A percentile compares a stretch with the other conserved stretches of the same genome.
Conservation (phyloP, 2,797 vertebrate genomes). For the Hypotaenidia okinawae region DNA sequence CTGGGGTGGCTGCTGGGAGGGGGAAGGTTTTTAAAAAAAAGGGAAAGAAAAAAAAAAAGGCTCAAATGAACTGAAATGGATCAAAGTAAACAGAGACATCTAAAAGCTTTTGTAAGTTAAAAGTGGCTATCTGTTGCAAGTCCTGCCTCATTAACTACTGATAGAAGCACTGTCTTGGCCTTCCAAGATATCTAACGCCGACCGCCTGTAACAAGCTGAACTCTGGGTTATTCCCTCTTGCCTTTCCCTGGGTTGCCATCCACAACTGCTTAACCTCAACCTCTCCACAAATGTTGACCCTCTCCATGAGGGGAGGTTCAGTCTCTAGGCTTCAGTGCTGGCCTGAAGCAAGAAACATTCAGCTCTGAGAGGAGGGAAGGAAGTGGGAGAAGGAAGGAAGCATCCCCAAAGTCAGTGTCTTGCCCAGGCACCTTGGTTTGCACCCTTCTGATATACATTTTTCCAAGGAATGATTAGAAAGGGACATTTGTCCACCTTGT, state of each 20-base stretch:
- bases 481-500: not conserved
- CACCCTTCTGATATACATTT: not conserved
- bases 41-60: slow-evolving; percentile 79
- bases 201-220: slow-evolving; percentile 69
- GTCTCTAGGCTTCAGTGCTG: slow-evolving; percentile 12
- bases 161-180: slow-evolving; percentile 88
- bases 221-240: slow-evolving; percentile 65
- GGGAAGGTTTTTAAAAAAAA: slow-evolving; percentile 7
- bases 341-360: slow-evolving; percentile 2
- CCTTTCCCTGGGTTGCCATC: slow-evolving; percentile 29
- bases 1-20: slow-evolving; percentile 72
- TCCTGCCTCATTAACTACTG: slow-evolving; percentile 94
- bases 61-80: slow-evolving; percentile 92
- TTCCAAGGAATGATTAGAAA: not conserved
- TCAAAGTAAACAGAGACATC: slow-evolving; percentile 94
- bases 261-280: slow-evolving; percentile 73
- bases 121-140: slow-evolving; percentile 87
- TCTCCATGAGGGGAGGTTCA: slow-evolving; percentile 31
- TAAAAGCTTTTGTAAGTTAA: slow-evolving; percentile 95
- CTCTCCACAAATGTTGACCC: slow-evolving; percentile 63
- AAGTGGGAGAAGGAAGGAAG: not conserved
- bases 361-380: not conserved
- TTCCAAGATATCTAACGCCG: slow-evolving; percentile 81
- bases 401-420: not conserved
- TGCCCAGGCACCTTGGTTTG: not conserved